Evolutionary conservation across 1,140 invertebrate species (phyloP).

Genomic region (Pseudomyrmex pallidus): DNA sequence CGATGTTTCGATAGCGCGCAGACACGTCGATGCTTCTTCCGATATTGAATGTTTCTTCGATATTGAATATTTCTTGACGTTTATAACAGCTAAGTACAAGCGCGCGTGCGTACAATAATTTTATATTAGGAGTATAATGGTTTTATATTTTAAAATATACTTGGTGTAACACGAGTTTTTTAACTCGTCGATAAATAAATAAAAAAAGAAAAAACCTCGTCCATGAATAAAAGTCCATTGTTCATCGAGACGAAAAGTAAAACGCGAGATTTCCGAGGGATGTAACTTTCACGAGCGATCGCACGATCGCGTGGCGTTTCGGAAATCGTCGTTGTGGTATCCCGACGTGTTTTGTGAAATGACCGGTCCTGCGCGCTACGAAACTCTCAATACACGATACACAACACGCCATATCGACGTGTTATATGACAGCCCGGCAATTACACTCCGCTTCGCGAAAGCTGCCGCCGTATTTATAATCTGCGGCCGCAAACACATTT

Average conservation of each 20-base stretch:
- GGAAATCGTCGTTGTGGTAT: constrained; percentile 1
- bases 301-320: constrained; percentile 8
- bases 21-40: background rate
- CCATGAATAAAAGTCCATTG: too few relatives aligned
- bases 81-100: background rate
- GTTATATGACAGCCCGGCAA: constrained; percentile 71
- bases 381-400: constrained; percentile 14
- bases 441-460: constrained; percentile 63
- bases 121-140: background rate
- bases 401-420: constrained; percentile 58
- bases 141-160: constrained; percentile 1
- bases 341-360: constrained; percentile 37
- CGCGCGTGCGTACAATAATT: too few relatives aligned
- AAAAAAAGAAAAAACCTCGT: too few relatives aligned
- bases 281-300: background rate
- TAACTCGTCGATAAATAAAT: background rate
- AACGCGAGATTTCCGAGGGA: background rate
- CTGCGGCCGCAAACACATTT: constrained; percentile 60
- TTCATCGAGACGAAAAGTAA: background rate
- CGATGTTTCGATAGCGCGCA: constrained; percentile 18
- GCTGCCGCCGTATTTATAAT: constrained; percentile 69
- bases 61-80: background rate
- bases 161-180: background rate
- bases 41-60: background rate
- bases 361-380: background rate